phyloP scores from a whole-genome alignment of 2,888 invertebrate genomes.

The Drosophila gaucha region DNA sequence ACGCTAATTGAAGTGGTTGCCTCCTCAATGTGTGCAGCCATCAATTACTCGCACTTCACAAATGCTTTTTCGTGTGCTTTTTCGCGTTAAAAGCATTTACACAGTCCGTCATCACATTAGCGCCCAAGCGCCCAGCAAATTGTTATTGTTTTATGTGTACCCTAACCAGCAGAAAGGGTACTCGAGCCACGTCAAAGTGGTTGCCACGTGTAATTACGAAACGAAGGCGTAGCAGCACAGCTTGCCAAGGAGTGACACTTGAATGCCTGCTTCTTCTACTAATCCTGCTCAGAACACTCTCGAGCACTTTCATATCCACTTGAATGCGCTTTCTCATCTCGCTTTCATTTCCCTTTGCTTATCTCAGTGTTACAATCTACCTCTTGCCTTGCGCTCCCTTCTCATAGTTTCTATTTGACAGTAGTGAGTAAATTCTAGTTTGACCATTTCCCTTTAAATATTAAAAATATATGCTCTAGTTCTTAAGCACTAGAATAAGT shows the following conservation, averaged over 20 bases:
- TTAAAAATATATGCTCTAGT: too few relatives aligned
- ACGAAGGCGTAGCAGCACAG: not conserved
- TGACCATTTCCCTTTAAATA: not conserved
- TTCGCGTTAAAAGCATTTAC: conserved; percentile 68
- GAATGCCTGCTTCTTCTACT: not conserved
- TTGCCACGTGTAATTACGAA: conserved; percentile 10
- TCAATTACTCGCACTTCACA: conserved; percentile 69
- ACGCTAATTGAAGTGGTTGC: conserved; percentile 75
- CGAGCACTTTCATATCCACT: not conserved
- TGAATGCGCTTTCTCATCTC: not conserved
- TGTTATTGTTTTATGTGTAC: conserved; percentile 51
- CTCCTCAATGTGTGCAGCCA: conserved; percentile 50
- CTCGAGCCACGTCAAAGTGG: conserved; percentile 5
- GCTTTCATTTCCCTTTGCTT: not conserved
- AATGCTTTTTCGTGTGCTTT: conserved; percentile 49
- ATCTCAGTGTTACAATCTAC: not conserved
- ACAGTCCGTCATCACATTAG: conserved; percentile 61
- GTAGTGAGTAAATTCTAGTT: not conserved
- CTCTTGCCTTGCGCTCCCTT: not conserved
- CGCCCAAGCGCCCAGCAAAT: conserved; percentile 44
- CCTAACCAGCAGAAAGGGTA: conserved; percentile 11
- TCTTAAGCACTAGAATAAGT: not conserved
- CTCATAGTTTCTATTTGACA: not conserved
- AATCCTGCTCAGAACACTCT: not conserved
- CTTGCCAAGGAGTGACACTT: too few relatives aligned